Base-by-base conservation (phyloP, 2,113 vertebrate genomes). In the Urocynchramus pylzowi region DNA sequence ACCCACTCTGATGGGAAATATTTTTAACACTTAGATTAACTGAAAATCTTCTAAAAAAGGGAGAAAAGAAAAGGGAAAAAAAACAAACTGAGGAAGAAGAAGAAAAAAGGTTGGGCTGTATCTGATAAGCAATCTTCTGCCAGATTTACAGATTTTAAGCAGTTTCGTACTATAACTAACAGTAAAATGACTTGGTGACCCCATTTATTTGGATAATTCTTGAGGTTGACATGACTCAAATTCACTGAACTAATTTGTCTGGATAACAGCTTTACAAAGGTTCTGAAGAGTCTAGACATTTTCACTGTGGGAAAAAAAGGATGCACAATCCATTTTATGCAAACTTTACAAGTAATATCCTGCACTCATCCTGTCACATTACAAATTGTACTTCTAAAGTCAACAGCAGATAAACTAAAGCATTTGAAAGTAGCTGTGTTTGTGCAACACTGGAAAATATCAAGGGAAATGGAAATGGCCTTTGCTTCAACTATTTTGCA, bases 211-310 rank as follows among this genome's bases (percentile, higher is more conserved):
- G 87, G 87, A 97, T 95, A 96, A 97, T 90, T 97, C 83, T 96
- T 94, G 94, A 97, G 63, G 90, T 10, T 97, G 89, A 97, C 90
- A 89, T 95, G 96, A 90, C 70, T 96, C 95, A 97, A 91, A 93
- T 94, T 97, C 93, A 96, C 81, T 94, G 97, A 98, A 97, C 92
- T 98, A 98, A 98, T 98, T 97, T 97, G 97, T 97, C 96, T 98
- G 95, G 96, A 97, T 97, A 96, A 95, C 92, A 96, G 96, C 94
- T 96, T 97, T 97, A 95, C 75, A 96, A 95, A 92, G 82, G 56
- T 96, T 95, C 85, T 97, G 91, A 93, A 90, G 87, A 94, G 97
- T 98, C 97, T 97, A 97, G 97, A 97, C 97, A 94, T 96, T 95
- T 97, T 94, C 89, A 93, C 82, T 97, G 96, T 97, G 96, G 95